Base-by-base conservation (phyloP, 2,888 invertebrate genomes). In the Drosophila nr. medialis region DNA sequence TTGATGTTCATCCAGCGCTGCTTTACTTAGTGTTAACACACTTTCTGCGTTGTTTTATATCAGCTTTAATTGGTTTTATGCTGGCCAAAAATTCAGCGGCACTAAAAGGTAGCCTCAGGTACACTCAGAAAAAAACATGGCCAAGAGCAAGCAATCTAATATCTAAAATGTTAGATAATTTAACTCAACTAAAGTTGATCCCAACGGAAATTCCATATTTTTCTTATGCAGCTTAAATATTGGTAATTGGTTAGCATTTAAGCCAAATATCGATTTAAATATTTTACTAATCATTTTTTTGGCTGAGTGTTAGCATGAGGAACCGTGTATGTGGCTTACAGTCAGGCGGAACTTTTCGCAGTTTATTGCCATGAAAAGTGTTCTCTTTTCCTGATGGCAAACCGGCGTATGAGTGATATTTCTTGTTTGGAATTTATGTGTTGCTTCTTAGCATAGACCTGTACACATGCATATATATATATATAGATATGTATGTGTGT, bases 341-440 rank as follows among this genome's bases (percentile, higher is more conserved):
- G 15, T 27, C 36, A 21, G 29, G 15, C 36, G 7, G 2, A 63
- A 63, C 53, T 50, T 66, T 59, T 34, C 58, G 40, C 69, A 42
- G 50, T 59, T 56, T 62, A 36, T 30, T 42, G 21, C 13, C 51
- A 51, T 11, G 53, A 40, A 42, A 60, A 60, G 74, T 50, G 69
- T 64, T 76, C 11, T 67, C 55, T 61, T 54, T 64, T 55, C 64
- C 53, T 27, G 58, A 58, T 40, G 53, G 30, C 54, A 59, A 50
- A 63, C 11, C 59, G 76, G 72, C 83, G 88, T 81, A 90, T 86
- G 83, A 90, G 90, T 86, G 84, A 90, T 90, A 81, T 90, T 81
- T 76, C 90, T 66, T 90, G 90, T 86, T 69, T 36, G 27, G 53
- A 61, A 51, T 72, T 68, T 76, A 75, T 80, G 64, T 21, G 48